These are phyloP conservation scores for Amphiprion percula DNA, from an alignment of 2,113 vertebrate species.

Conservation along the genomic window DNA sequence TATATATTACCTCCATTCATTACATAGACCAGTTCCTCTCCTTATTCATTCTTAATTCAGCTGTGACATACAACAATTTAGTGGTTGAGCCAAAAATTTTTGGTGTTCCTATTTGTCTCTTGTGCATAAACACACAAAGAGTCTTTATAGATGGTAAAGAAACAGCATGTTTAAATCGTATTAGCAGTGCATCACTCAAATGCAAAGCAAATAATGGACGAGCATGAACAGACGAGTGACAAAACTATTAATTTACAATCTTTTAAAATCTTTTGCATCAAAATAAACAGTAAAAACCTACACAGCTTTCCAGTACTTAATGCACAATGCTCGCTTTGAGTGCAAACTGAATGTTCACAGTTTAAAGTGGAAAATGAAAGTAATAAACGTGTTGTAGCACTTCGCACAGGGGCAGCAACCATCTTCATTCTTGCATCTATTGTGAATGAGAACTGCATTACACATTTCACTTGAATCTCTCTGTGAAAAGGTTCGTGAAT, in stretches of 20 bases:
- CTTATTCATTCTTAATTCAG: constrained; percentile 15
- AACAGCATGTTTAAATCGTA: constrained; percentile 15
- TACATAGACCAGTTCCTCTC: constrained; percentile 27
- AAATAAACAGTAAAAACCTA: constrained; percentile 33
- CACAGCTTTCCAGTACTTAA: constrained; percentile 27
- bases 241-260: constrained; percentile 19
- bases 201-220: not conserved
- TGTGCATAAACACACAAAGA: constrained; percentile 22
- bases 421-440: constrained; percentile 31
- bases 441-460: constrained; percentile 26
- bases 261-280: constrained; percentile 20
- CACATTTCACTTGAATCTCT: constrained; percentile 9
- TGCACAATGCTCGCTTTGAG: constrained; percentile 3
- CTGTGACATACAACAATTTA: constrained; percentile 45
- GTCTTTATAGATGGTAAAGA: constrained; percentile 3
- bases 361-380: constrained; percentile 28
- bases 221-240: constrained; percentile 30
- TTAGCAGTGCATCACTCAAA: not conserved
- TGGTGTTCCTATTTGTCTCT: constrained; percentile 16
- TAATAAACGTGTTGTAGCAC: constrained; percentile 11
- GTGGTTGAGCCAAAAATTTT: constrained; percentile 23
- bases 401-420: constrained; percentile 42
- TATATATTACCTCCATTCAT: constrained; percentile 33
- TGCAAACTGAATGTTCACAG: constrained; percentile 36
- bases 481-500: constrained; percentile 28